phyloP scores from a whole-genome alignment of 2,888 invertebrate genomes.

The Eilema griseolum region DNA sequence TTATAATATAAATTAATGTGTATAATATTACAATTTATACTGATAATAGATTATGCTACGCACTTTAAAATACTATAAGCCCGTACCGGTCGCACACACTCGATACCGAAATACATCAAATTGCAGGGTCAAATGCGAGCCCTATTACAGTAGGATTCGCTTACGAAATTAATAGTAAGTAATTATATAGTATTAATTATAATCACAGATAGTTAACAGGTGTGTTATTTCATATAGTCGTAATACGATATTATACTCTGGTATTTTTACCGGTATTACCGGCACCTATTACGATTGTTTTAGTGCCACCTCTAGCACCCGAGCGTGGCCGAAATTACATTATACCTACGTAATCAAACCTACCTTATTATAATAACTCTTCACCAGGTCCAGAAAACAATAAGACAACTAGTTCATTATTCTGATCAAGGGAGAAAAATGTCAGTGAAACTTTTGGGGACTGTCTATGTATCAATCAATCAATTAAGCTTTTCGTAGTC shows the following conservation, averaged over 20 bases:
- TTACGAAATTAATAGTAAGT: background rate
- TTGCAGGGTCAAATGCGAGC: background rate
- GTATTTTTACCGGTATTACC: background rate
- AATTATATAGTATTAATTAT: background rate
- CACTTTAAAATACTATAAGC: background rate
- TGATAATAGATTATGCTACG: background rate
- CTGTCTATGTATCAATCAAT: too few species aligned
- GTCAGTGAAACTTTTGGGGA: too few species aligned
- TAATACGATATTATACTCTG: background rate
- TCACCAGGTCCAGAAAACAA: too few species aligned
- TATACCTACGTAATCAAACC: background rate
- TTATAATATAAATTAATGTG: too few species aligned
- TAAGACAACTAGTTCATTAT: too few species aligned
- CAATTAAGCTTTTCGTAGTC: too few species aligned
- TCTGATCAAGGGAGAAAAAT: too few species aligned
- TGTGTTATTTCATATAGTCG: background rate
- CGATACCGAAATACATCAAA: background rate
- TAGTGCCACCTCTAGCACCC: background rate
- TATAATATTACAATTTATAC: background rate
- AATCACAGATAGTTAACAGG: constrained; percentile 1
- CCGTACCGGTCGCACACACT: background rate
- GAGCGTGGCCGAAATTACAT: background rate
- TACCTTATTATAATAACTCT: background rate
- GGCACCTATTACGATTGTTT: background rate
- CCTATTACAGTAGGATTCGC: background rate